Conservation (phyloP, 2,797 vertebrate genomes). For the Chanos chanos region DNA sequence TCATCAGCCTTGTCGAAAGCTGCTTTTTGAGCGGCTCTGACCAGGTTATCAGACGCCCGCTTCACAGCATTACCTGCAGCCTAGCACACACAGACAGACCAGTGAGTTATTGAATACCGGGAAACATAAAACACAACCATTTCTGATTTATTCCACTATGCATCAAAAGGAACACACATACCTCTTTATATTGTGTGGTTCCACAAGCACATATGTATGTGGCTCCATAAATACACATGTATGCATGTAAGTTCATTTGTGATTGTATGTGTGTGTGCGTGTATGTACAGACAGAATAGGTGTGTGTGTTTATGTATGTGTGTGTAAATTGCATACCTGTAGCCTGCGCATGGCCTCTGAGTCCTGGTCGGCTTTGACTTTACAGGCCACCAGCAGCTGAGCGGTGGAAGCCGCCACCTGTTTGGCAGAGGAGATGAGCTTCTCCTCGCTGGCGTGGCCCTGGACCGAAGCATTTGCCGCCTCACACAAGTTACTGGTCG, state of each 20-base stretch:
- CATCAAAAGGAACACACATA: no score
- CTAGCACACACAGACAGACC: constrained; percentile 52
- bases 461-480: constrained; percentile 94
- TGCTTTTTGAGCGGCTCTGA: constrained; percentile 92
- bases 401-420: constrained; percentile 96
- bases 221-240: background rate
- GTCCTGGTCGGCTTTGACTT: constrained; percentile 94
- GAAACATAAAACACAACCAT: no score
- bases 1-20: constrained; percentile 92
- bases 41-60: constrained; percentile 94
- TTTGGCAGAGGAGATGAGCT: constrained; percentile 95
- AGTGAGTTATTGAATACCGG: no score
- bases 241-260: background rate
- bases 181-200: no score
- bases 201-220: background rate
- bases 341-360: constrained; percentile 96
- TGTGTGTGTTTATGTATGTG: background rate
- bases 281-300: background rate
- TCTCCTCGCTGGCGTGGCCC: constrained; percentile 95
- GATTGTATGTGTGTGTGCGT: background rate
- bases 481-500: constrained; percentile 94
- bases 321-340: no score
- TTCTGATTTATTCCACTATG: no score
- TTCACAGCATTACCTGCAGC: constrained; percentile 96
- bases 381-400: constrained; percentile 94